phyloP scores from a whole-genome alignment of 2,888 invertebrate genomes.

The Caenorhabditis angaria region DNA sequence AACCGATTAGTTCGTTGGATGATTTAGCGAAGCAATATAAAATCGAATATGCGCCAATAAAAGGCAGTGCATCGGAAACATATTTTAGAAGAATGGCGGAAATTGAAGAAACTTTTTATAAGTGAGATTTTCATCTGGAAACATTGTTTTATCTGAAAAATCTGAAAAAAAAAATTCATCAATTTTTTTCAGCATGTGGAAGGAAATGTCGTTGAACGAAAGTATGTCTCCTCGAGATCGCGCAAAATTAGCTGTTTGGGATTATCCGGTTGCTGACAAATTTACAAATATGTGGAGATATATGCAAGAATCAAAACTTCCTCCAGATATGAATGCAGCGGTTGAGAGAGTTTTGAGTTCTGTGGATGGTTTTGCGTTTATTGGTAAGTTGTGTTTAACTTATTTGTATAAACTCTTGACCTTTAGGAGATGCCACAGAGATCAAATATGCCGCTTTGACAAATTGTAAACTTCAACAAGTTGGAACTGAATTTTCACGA shows the following conservation, averaged over 20 bases:
- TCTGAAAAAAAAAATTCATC: neutral
- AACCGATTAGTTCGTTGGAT: slow-evolving; percentile 78
- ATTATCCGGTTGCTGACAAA: slow-evolving; percentile 96
- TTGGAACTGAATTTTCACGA: slow-evolving; percentile 94
- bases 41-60: slow-evolving; percentile 90
- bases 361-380: slow-evolving; percentile 85
- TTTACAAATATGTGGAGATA: slow-evolving; percentile 96
- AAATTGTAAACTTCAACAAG: slow-evolving; percentile 86
- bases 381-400: slow-evolving; percentile 79
- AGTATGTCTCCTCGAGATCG: slow-evolving; percentile 87
- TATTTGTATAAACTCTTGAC: no score
- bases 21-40: slow-evolving; percentile 94
- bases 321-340: slow-evolving; percentile 83
- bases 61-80: slow-evolving; percentile 87
- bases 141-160: neutral
- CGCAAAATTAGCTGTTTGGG: slow-evolving; percentile 95
- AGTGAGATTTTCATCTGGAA: no score
- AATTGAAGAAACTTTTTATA: slow-evolving; percentile 92
- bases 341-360: slow-evolving; percentile 78
- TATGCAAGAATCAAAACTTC: slow-evolving; percentile 80
- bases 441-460: slow-evolving; percentile 84
- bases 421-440: slow-evolving; percentile 86
- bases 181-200: slow-evolving; percentile 84
- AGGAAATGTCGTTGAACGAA: slow-evolving; percentile 94
- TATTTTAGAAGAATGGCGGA: slow-evolving; percentile 95